Conservation (phyloP, 2,113 vertebrate species). For the Bubalus kerabau region DNA sequence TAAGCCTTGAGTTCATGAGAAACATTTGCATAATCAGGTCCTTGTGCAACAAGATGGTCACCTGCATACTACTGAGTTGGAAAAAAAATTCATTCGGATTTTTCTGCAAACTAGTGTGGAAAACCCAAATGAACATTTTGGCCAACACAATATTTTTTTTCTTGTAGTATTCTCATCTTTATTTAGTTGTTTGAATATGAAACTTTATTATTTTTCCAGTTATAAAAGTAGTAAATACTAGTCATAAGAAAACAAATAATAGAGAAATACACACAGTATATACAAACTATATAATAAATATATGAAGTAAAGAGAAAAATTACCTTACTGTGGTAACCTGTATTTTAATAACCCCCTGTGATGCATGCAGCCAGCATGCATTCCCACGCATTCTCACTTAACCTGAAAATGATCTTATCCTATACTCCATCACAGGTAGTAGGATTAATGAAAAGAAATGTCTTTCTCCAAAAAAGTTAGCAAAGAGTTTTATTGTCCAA, state of each 20-base stretch:
- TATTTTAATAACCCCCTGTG: background rate
- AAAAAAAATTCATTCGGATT: background rate
- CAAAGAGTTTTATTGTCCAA: background rate
- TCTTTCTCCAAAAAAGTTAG: background rate
- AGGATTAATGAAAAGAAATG: background rate
- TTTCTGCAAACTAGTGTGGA: background rate
- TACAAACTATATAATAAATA: background rate
- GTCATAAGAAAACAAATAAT: background rate
- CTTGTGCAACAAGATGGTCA: background rate
- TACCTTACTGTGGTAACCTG: background rate
- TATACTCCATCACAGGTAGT: background rate
- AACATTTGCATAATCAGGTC: background rate
- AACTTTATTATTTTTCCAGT: background rate
- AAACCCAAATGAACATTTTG: background rate
- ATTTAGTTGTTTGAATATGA: constrained; percentile 11
- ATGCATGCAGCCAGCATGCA: background rate
- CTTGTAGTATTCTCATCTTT: background rate
- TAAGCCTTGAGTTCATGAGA: background rate
- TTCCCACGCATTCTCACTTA: background rate
- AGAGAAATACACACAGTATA: background rate
- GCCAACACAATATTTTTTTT: background rate
- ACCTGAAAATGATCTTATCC: background rate
- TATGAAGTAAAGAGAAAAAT: background rate
- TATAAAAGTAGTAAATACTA: background rate
- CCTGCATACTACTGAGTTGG: background rate